Evolutionary conservation across 1,140 invertebrate genomes (phyloP).

Genomic region (Aphelenchoides besseyi): DNA sequence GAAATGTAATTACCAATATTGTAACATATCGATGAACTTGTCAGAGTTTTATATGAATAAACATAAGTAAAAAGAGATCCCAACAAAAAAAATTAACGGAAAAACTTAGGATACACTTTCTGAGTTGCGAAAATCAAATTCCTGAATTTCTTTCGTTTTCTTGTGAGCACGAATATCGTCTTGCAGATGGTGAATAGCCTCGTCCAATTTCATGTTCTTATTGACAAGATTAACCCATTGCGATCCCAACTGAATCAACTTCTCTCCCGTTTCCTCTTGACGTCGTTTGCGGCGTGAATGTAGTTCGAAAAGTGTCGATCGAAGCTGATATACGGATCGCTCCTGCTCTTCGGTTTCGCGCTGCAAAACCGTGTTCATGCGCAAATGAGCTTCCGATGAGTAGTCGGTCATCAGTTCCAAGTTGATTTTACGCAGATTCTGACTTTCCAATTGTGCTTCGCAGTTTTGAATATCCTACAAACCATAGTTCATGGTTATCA

Average conservation of each 20-base stretch:
- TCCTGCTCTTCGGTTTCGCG: constrained; percentile 23
- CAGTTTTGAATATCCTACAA: constrained; percentile 44
- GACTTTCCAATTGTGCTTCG: constrained; percentile 38
- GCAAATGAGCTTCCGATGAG: constrained; percentile 31
- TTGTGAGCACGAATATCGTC: constrained; percentile 10
- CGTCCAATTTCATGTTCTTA: constrained; percentile 42
- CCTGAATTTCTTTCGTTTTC: background rate
- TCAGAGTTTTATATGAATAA: background rate
- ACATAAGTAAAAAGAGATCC: background rate
- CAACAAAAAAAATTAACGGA: background rate
- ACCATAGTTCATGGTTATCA: background rate
- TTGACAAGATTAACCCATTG: constrained; percentile 45
- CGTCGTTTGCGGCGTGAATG: constrained; percentile 42
- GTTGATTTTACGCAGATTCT: constrained; percentile 39
- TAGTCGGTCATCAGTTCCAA: constrained; percentile 42
- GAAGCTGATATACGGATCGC: constrained; percentile 40
- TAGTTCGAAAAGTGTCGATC: constrained; percentile 47
- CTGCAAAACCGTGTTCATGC: constrained; percentile 31
- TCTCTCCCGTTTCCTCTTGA: constrained; percentile 44
- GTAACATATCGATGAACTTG: too few species aligned
- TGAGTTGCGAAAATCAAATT: background rate
- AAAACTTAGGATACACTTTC: background rate
- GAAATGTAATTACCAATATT: too few species aligned
- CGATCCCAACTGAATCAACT: constrained; percentile 30
- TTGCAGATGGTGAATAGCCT: constrained; percentile 21